Percentiles rank a stretch among this genome's conserved stretches.
Conservation (phyloP, 2,888 invertebrate genomes). For the Agrochola macilenta region DNA sequence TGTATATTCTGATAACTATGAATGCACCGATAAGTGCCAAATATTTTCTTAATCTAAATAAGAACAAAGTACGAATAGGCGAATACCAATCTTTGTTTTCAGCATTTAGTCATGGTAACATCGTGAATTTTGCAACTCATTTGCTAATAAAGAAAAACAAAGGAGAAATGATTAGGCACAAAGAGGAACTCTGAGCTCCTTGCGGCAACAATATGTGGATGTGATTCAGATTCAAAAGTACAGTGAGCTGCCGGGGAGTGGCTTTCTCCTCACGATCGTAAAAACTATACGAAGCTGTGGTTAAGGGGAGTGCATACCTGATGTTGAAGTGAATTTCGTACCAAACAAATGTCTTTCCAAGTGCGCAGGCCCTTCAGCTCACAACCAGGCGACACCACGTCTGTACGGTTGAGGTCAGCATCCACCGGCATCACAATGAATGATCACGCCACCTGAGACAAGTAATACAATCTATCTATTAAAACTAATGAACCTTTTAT, state of each 20-base stretch:
- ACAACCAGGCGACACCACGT: conserved; percentile 90
- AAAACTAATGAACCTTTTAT: conserved; percentile 47
- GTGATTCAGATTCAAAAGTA: conserved; percentile 53
- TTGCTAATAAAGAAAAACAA: conserved; percentile 49
- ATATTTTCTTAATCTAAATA: conserved; percentile 20
- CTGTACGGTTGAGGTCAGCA: conserved; percentile 90
- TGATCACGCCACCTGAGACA: conserved; percentile 88
- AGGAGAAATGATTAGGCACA: conserved; percentile 46
- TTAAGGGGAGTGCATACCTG: conserved; percentile 82
- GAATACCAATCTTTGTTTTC: conserved; percentile 31
- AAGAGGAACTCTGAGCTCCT: conserved; percentile 52
- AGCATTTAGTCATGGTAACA: conserved; percentile 24
- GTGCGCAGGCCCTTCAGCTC: conserved; percentile 89
- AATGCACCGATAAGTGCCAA: conserved; percentile 27
- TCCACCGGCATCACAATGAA: conserved; percentile 91
- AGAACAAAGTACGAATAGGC: conserved; percentile 29
- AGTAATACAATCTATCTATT: conserved; percentile 62
- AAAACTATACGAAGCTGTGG: conserved; percentile 62
- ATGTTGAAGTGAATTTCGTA: conserved; percentile 89
- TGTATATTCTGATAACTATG: conserved; percentile 30
- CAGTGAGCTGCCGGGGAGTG: conserved; percentile 36
- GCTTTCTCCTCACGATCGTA: conserved; percentile 59
- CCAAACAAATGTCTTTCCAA: conserved; percentile 90
- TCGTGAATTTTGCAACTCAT: conserved; percentile 43
- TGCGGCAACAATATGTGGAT: conserved; percentile 38